phyloP scores from a whole-genome alignment of 1,140 invertebrate species.

The Drosophila seguyi region DNA sequence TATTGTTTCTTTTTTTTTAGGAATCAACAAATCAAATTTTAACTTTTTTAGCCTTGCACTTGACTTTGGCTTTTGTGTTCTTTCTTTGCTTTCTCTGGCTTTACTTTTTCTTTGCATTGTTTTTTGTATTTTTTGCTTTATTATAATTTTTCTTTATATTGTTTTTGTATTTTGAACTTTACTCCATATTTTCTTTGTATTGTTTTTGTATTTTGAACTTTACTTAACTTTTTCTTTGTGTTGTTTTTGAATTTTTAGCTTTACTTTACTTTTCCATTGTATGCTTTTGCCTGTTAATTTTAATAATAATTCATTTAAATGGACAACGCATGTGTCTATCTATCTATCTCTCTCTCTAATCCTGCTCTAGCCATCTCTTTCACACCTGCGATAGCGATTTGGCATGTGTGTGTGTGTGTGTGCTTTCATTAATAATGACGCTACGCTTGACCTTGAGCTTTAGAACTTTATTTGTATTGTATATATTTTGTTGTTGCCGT shows the following conservation, averaged over 20 bases:
- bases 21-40: conserved; percentile 28
- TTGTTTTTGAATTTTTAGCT: conserved; percentile 4
- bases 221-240: not conserved
- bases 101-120: conserved; percentile 17
- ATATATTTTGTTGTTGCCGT: conserved; percentile 42
- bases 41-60: conserved; percentile 68
- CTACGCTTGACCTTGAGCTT: conserved; percentile 81
- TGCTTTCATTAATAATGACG: conserved; percentile 79
- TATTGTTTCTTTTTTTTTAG: not conserved
- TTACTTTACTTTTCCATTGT: no score
- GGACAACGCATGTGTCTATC: conserved; percentile 60
- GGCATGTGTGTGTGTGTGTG: conserved; percentile 36
- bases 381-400: conserved; percentile 3
- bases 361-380: conserved; percentile 1
- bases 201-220: no score
- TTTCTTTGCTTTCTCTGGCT: not conserved
- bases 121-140: not conserved
- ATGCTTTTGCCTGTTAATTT: conserved; percentile 8
- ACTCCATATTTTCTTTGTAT: no score
- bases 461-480: conserved; percentile 55
- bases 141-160: no score
- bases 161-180: no score
- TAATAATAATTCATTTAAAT: conserved; percentile 79
- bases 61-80: conserved; percentile 58
- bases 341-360: conserved; percentile 9